Conservation (phyloP, 2,888 invertebrate species). For the Agrotis clavis region DNA sequence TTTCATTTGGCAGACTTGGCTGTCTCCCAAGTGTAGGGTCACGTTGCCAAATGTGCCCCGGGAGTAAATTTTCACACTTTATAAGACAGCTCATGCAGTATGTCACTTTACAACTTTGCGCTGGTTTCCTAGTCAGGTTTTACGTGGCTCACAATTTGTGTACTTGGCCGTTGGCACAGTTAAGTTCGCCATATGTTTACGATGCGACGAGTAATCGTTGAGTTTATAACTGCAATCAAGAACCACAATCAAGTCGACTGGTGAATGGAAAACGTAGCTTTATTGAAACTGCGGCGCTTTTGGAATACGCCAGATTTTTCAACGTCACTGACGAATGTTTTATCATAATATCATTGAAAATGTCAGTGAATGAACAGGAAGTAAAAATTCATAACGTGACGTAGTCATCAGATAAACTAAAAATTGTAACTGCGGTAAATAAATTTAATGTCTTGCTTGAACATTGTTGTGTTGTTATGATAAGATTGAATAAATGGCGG, state of each 20-base stretch:
- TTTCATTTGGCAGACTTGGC: conserved; percentile 64
- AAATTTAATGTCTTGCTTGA: conserved; percentile 13
- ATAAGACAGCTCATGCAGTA: conserved; percentile 61
- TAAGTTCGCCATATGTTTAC: conserved; percentile 37
- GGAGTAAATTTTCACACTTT: conserved; percentile 62
- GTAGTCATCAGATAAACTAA: conserved; percentile 8
- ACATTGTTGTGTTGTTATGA: conserved; percentile 40
- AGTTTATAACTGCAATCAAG: conserved; percentile 40
- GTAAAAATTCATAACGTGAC: conserved; percentile 12
- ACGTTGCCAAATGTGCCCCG: conserved; percentile 57
- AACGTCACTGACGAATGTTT: conserved; percentile 4
- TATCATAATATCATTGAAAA: conserved; percentile 27
- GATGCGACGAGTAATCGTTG: conserved; percentile 30
- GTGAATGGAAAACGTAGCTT: background rate
- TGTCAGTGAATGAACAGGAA: conserved; percentile 1
- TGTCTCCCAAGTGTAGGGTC: conserved; percentile 44
- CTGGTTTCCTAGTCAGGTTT: conserved; percentile 43
- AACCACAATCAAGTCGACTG: conserved; percentile 10
- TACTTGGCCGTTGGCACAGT: conserved; percentile 36
- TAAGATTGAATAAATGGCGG: conserved; percentile 44
- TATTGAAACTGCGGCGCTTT: conserved; percentile 21
- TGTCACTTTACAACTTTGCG: conserved; percentile 55
- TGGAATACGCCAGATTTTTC: background rate
- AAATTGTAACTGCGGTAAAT: conserved; percentile 25
- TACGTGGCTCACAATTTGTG: conserved; percentile 50